Evolutionary conservation across 2,113 vertebrate species (phyloP).

Genomic region (human): DNA sequence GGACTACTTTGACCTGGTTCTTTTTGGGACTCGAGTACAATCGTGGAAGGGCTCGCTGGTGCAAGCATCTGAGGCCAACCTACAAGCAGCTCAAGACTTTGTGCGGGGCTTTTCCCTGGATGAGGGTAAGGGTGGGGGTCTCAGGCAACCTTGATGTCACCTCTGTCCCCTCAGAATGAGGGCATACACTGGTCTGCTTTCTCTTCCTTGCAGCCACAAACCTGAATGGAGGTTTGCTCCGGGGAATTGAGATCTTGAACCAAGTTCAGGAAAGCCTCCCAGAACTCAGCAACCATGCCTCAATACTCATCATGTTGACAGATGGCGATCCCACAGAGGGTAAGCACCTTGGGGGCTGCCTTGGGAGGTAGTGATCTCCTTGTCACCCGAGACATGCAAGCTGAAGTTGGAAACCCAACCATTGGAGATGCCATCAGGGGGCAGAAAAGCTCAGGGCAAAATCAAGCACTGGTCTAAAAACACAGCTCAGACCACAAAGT

Average conservation of each 20-base stretch:
- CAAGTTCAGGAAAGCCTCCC: slow-evolving; percentile 71
- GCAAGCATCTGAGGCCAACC: slow-evolving; percentile 78
- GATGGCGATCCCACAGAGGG: slow-evolving; percentile 94
- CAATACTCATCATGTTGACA: slow-evolving; percentile 94
- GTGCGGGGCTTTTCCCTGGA: slow-evolving; percentile 67
- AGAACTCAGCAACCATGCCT: slow-evolving; percentile 83
- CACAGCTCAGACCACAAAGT: not conserved
- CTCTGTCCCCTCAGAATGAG: not conserved
- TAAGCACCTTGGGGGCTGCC: slow-evolving; percentile 62
- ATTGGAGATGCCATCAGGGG: not conserved
- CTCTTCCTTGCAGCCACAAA: slow-evolving; percentile 87
- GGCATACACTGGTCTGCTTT: not conserved
- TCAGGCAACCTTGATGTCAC: not conserved
- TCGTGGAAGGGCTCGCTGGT: slow-evolving; percentile 86
- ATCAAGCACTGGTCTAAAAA: not conserved
- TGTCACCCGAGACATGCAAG: not conserved
- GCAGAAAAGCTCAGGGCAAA: not conserved
- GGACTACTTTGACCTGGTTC: slow-evolving; percentile 88
- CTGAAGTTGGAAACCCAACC: not conserved
- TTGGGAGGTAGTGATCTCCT: not conserved
- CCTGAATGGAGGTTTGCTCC: slow-evolving; percentile 90
- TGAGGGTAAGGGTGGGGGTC: slow-evolving; percentile 50
- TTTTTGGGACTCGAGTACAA: slow-evolving; percentile 80
- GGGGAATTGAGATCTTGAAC: slow-evolving; percentile 89
- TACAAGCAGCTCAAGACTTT: slow-evolving; percentile 82